These are phyloP conservation scores for Villa cingulata DNA, from an alignment of 2,888 invertebrate genomes.

Conservation along the genomic window DNA sequence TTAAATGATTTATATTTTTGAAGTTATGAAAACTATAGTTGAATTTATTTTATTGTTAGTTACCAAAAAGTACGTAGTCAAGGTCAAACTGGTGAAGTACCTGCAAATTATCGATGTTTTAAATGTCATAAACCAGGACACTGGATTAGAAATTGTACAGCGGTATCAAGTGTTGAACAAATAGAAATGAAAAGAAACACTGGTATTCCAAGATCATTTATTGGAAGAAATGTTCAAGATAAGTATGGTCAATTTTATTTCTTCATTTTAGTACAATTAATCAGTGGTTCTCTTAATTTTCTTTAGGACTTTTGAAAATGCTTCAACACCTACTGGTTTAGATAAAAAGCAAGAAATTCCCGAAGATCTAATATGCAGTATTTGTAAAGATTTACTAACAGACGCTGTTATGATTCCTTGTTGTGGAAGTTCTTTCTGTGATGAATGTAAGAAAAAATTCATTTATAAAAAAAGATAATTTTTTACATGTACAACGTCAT, in stretches of 20 bases:
- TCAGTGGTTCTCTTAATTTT: neutral
- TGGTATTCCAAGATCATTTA: conserved; percentile 93
- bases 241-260: conserved; percentile 36
- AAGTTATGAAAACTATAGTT: too few species aligned
- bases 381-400: conserved; percentile 82
- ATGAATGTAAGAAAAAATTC: conserved; percentile 61
- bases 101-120: conserved; percentile 83
- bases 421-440: conserved; percentile 96
- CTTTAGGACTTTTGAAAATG: neutral
- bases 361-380: conserved; percentile 78
- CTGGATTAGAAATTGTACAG: conserved; percentile 94
- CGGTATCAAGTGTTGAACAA: conserved; percentile 39
- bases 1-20: too few species aligned
- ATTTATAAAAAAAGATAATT: conserved; percentile 24
- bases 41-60: too few species aligned
- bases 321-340: conserved; percentile 25
- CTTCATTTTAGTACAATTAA: neutral
- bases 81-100: conserved; percentile 79
- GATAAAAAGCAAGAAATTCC: conserved; percentile 60
- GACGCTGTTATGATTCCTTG: conserved; percentile 98
- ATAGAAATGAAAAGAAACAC: conserved; percentile 85
- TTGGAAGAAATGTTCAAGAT: conserved; percentile 78
- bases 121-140: conserved; percentile 92
- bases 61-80: conserved; percentile 80
- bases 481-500: neutral